A percentile compares a stretch with the other conserved stretches of the same genome.
Evolutionary conservation across 2,113 vertebrate genomes (phyloP).

Genomic region (Saguinus imperator): DNA sequence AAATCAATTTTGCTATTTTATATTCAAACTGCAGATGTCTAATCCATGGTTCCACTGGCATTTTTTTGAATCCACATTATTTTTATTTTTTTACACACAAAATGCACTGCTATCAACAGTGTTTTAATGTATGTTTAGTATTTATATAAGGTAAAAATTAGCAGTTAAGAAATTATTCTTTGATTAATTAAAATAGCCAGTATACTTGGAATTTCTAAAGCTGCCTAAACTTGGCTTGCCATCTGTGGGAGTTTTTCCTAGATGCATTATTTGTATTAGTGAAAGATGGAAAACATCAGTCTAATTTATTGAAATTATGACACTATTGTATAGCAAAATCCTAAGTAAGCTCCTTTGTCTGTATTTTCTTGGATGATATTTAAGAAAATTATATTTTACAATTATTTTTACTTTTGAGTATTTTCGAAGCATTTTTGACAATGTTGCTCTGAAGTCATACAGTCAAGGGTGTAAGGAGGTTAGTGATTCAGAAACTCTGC

Average conservation of each 20-base stretch:
- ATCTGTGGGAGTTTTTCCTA: neutral
- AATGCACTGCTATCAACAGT: neutral
- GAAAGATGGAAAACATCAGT: neutral
- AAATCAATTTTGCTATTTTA: constrained; percentile 11
- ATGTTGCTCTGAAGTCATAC: neutral
- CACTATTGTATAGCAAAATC: neutral
- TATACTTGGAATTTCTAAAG: constrained; percentile 48
- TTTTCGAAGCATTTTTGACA: constrained; percentile 19
- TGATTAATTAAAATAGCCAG: constrained; percentile 4
- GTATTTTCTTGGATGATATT: neutral
- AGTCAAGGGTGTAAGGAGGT: neutral
- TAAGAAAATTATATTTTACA: neutral
- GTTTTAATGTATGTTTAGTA: constrained; percentile 23
- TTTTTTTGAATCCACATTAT: neutral
- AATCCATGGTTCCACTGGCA: neutral
- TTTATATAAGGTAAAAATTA: constrained; percentile 9
- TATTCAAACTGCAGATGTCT: neutral
- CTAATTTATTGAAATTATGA: neutral
- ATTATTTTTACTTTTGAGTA: neutral
- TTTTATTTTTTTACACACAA: too few relatives aligned
- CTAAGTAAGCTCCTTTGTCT: neutral
- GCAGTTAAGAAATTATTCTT: constrained; percentile 23
- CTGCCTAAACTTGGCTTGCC: neutral
- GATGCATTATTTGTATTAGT: neutral
- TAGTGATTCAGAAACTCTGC: neutral